Conservation (phyloP, 2,797 vertebrate genomes). For the Parauchenoglanis ngamensis region DNA sequence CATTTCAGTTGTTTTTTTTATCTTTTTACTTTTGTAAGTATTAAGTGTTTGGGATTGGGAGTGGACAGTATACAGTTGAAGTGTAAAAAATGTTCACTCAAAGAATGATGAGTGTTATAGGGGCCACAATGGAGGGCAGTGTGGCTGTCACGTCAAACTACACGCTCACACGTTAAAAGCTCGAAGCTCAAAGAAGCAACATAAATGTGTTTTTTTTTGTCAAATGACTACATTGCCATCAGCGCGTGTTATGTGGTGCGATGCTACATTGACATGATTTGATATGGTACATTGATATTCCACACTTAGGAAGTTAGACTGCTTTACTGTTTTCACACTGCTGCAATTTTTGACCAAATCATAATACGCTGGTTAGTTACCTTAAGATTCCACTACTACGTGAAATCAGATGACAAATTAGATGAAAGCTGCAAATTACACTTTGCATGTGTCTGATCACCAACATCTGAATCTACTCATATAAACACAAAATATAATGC, state of each 20-base stretch:
- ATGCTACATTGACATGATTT: neutral
- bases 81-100: neutral
- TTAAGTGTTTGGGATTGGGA: neutral
- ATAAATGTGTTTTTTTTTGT: neutral
- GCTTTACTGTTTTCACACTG: too few relatives aligned
- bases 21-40: neutral
- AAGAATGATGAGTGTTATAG: neutral
- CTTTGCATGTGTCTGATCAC: neutral
- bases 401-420: neutral
- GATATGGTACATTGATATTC: neutral
- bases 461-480: neutral
- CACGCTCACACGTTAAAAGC: neutral
- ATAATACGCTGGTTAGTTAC: neutral
- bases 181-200: neutral
- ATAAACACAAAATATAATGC: neutral
- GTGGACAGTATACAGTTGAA: neutral
- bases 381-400: neutral
- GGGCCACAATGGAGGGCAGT: neutral
- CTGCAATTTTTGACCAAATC: neutral
- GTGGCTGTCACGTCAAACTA: neutral
- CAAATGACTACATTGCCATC: neutral
- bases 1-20: neutral
- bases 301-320: neutral
- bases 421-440: neutral
- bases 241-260: neutral